Evolutionary conservation across 2,797 vertebrate species (phyloP).

Genomic region (Onychomys leucogaster): DNA sequence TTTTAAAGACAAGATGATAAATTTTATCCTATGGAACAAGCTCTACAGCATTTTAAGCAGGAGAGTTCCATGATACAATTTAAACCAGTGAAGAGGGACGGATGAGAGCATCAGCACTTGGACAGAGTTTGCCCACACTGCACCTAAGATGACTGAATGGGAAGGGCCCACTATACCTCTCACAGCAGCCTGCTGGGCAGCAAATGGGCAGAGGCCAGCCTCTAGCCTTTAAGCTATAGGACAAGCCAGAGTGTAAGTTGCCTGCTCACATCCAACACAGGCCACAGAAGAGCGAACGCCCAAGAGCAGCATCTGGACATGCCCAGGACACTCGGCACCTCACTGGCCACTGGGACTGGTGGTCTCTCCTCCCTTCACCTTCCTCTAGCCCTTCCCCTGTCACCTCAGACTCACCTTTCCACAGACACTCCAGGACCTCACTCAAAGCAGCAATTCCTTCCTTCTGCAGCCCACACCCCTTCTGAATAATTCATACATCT

Average conservation of each 20-base stretch:
- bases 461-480: neutral
- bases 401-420: neutral
- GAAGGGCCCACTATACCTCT: neutral
- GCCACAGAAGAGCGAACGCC: neutral
- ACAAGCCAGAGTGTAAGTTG: neutral
- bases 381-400: neutral
- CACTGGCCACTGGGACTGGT: neutral
- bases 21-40: constrained; percentile 1
- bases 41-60: neutral
- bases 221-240: neutral
- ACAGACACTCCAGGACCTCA: neutral
- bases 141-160: neutral
- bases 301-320: neutral
- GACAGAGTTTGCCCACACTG: neutral
- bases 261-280: neutral
- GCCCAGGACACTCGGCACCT: neutral
- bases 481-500: neutral
- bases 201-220: neutral
- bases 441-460: neutral
- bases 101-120: neutral
- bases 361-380: neutral
- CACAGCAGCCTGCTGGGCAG: neutral
- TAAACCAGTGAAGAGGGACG: neutral
- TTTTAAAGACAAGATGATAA: neutral
- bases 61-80: neutral